Percentiles rank a stretch among this genome's conserved stretches.
These are phyloP conservation scores for Gryllus longicercus DNA, from an alignment of 2,888 invertebrate genomes.

Conservation along the genomic window DNA sequence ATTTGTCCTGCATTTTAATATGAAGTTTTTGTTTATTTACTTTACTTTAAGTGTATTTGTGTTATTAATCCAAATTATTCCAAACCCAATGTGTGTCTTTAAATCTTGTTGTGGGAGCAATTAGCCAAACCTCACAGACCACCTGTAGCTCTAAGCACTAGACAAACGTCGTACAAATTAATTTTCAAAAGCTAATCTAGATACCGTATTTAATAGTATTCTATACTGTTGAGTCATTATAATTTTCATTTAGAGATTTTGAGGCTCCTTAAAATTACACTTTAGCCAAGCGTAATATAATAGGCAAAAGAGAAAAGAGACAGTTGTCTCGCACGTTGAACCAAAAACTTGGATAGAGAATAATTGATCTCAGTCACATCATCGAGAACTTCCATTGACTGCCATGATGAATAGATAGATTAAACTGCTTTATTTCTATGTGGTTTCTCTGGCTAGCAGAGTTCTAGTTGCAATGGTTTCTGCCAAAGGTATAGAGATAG, in stretches of 20 bases:
- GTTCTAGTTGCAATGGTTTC: neutral
- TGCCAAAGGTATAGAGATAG: too few species aligned
- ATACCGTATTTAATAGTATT: neutral
- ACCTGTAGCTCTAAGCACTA: neutral
- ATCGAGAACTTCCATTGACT: constrained; percentile 17
- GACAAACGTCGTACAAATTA: neutral
- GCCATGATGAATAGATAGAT: constrained; percentile 1
- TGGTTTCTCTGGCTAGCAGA: neutral
- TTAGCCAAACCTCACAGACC: neutral
- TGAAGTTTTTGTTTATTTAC: too few species aligned
- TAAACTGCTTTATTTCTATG: neutral
- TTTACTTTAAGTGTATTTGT: too few species aligned
- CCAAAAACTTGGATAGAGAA: neutral
- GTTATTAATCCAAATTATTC: too few species aligned
- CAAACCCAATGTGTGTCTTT: neutral
- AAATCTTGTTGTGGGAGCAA: constrained; percentile 8
- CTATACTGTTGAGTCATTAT: neutral
- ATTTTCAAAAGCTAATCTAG: neutral
- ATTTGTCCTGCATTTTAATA: too few species aligned
- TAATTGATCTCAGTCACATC: neutral
- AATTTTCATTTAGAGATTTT: neutral
- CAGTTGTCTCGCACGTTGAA: neutral
- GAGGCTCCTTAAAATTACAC: neutral
- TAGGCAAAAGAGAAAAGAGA: neutral
- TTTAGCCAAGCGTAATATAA: neutral